phyloP scores from a whole-genome alignment of 1,140 invertebrate species.

The Homarus americanus region DNA sequence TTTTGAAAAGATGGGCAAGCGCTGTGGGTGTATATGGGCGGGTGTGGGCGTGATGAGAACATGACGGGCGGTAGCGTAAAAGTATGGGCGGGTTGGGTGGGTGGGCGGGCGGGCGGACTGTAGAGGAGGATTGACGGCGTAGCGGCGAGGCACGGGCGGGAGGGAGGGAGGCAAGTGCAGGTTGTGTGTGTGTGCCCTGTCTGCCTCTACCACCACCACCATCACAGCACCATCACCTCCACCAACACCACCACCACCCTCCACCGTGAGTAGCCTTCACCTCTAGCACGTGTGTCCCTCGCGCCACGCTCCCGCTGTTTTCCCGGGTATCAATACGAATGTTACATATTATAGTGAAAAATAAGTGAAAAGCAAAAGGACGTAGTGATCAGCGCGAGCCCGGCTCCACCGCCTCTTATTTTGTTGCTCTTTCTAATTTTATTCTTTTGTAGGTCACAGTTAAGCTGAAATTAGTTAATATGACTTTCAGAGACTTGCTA shows the following conservation, averaged over 20 bases:
- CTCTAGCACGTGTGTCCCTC: slow-evolving; percentile 51
- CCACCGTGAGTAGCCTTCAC: slow-evolving; percentile 26
- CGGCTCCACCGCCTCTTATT: slow-evolving; percentile 76
- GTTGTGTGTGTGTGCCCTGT: slow-evolving; percentile 21
- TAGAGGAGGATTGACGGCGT: not conserved
- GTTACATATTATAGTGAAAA: slow-evolving; percentile 73
- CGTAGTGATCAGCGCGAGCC: slow-evolving; percentile 62
- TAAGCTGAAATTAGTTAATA: not conserved
- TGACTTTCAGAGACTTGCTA: not conserved
- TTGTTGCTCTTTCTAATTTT: slow-evolving; percentile 22
- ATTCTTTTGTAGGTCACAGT: slow-evolving; percentile 11
- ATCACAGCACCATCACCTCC: slow-evolving; percentile 5
- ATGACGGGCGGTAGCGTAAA: slow-evolving; percentile 76
- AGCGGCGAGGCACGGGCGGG: not conserved
- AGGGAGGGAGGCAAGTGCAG: slow-evolving; percentile 7
- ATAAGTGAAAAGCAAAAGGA: slow-evolving; percentile 72
- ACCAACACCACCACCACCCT: slow-evolving; percentile 33
- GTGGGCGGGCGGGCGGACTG: slow-evolving; percentile 9
- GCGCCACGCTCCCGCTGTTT: slow-evolving; percentile 56
- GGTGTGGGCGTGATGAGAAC: not conserved
- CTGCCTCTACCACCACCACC: slow-evolving; percentile 4
- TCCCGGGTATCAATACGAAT: slow-evolving; percentile 70
- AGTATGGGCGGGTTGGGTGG: slow-evolving; percentile 74
- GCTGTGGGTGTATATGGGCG: not conserved
- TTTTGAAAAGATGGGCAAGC: no score